Base-by-base conservation (phyloP, 2,113 vertebrate species). In the Todiramphus chloris region DNA sequence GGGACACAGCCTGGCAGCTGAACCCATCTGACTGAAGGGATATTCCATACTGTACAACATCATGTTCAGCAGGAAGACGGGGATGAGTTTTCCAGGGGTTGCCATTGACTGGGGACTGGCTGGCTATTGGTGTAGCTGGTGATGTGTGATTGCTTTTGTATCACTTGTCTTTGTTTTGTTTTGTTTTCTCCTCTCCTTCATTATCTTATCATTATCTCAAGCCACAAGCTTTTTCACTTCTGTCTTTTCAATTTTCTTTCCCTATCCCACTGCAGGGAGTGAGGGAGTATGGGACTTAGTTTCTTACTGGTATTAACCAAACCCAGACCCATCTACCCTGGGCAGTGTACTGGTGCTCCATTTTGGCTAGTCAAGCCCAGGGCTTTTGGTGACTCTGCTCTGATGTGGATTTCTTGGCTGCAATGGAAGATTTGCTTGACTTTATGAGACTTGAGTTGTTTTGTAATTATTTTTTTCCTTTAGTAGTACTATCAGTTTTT, bases 21-120 rank as follows among this genome's bases (percentile, higher is more conserved):
- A 53, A 23, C 41, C 28, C 78, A 79, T 28, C 62, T 87, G 68
- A 53, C 27, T 0, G 0, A 43, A 74, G 43, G 37, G 27, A 3
- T 28, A 1, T 21, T 59, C 37, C 1, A 0, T 10, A 23, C 46
- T 28, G 5, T n/a, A 10, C 9, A n/a, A 4, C 23, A 18, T 51
- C 28, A 3, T 16, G 19, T 31, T 51, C 41, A 80, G 62, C 68
- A 77, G 1, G 27, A 66, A 78, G 72, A 35, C 24, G 60, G 66
- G 37, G 16, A 5, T 44, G 56, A 70, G 14, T 86, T 89, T 89
- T 53, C 28, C 60, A 72, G 56, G 25, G 35, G 4, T 74, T 88
- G 25, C 50, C 2, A 1, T 88, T 85, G 64, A 15, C 16, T 74
- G 35, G 55, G 39, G 35, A n/a, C 31, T 69, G 59, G 9, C 48